These are phyloP conservation scores for Pammene fasciana DNA, from an alignment of 2,888 invertebrate genomes.

Conservation along the genomic window DNA sequence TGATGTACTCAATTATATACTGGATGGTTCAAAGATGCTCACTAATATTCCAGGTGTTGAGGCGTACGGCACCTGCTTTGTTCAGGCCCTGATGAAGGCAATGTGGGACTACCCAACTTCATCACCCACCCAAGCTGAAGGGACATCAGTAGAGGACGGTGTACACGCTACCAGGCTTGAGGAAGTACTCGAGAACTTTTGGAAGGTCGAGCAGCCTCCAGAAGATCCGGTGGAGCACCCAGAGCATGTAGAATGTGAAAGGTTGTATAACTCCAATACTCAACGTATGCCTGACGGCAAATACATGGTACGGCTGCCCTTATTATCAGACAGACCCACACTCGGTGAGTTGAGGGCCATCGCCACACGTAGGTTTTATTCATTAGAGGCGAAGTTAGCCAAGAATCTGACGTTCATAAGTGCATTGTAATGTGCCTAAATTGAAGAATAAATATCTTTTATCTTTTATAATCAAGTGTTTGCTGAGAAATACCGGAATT, in stretches of 20 bases:
- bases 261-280: background rate
- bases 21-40: background rate
- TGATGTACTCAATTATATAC: background rate
- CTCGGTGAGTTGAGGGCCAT: background rate
- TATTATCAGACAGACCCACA: background rate
- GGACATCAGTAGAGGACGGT: background rate
- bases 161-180: no score
- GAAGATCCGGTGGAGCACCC: background rate
- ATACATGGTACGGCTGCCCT: background rate
- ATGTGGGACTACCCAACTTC: no score
- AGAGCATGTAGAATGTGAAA: background rate
- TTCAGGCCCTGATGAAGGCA: background rate
- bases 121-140: background rate
- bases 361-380: slow-evolving; percentile 1
- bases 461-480: no score
- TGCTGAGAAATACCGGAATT: background rate
- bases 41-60: background rate
- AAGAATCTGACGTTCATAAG: no score
- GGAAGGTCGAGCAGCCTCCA: background rate
- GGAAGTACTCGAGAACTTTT: background rate
- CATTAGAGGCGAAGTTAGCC: background rate
- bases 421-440: no score
- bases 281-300: background rate
- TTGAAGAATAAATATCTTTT: no score
- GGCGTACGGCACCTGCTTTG: background rate